Evolutionary conservation across 2,888 invertebrate genomes (phyloP).

Genomic region (Neoaliturus tenellus): DNA sequence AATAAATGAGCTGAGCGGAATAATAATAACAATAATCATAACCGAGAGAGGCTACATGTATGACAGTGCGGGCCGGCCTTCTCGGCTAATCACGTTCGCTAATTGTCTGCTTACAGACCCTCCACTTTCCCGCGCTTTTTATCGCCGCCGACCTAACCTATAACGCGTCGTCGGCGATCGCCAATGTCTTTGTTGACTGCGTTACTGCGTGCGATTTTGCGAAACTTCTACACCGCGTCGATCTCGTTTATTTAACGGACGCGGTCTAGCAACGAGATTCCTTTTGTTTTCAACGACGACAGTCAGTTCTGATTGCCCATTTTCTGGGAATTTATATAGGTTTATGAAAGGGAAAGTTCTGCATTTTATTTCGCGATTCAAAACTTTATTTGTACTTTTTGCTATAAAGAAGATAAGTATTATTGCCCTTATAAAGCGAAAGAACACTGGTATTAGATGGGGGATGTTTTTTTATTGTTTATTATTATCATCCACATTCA

Average conservation of each 20-base stretch:
- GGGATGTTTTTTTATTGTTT: too few species aligned
- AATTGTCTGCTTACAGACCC: constrained; percentile 38
- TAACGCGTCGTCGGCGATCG: neutral
- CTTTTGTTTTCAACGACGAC: neutral
- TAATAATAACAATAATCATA: constrained; percentile 66
- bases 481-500: too few species aligned
- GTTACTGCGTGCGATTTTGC: neutral
- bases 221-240: constrained; percentile 1
- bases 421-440: too few species aligned
- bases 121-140: constrained; percentile 23
- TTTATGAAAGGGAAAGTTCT: neutral
- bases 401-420: too few species aligned
- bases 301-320: neutral
- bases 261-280: neutral
- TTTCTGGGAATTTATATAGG: neutral
- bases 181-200: neutral
- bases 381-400: too few species aligned
- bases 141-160: constrained; percentile 3
- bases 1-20: constrained; percentile 63
- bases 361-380: too few species aligned
- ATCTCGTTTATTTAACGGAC: constrained; percentile 34
- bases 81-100: constrained; percentile 23
- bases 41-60: constrained; percentile 55
- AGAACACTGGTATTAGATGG: too few species aligned
- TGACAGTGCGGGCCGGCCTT: constrained; percentile 30